Evolutionary conservation across 2,888 invertebrate species (phyloP), one percentile per base, ranked within the genome.

Genomic region (Trichacis sp.): DNA sequence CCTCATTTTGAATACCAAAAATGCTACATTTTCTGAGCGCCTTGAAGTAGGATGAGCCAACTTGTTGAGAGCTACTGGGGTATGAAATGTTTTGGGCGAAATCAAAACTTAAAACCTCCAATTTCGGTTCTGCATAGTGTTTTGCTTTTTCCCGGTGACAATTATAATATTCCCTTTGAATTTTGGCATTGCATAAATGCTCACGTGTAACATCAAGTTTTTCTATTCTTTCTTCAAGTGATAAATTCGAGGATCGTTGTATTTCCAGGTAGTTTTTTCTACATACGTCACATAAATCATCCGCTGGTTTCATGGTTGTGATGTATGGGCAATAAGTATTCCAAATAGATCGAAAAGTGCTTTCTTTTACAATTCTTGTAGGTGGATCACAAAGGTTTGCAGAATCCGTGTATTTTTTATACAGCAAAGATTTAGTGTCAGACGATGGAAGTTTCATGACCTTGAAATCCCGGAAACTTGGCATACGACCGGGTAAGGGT

Each of bases 1-100:
- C 6, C 20, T 51, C 51, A 8, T 38, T 19, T n/a, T 51, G 38
- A 24, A 51, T 8, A 0, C 40, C 20, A 24, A 42, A 51, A 40
- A 51, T 51, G 3, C 42, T 40, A 20, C 51, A 51, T 51, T 51
- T 42, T 2, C 51, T 40, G 9, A 15, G 14, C 9, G 42, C 42
- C 24, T 51, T 51, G 12, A 51, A 51, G 40, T 29, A 51, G 12
- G 42, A 30, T 12, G 24, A 12, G n/a, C 51, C 30, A 11, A 51
- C 51, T 24, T 51, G 42, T 15, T 51, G 51, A 9, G 42, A 24
- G 18, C 51, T 51, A 29, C 24, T 24, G n/a, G 51, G 40, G 12
- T 42, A 51, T 2, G 51, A 51, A 11, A 40, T n/a, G 20, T 51
- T 50, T 20, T 51, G 51, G 2, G 51, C 51, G n/a, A 29, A 51